phyloP scores from a whole-genome alignment of 2,888 invertebrate genomes.

The Dasypogon diadema region DNA sequence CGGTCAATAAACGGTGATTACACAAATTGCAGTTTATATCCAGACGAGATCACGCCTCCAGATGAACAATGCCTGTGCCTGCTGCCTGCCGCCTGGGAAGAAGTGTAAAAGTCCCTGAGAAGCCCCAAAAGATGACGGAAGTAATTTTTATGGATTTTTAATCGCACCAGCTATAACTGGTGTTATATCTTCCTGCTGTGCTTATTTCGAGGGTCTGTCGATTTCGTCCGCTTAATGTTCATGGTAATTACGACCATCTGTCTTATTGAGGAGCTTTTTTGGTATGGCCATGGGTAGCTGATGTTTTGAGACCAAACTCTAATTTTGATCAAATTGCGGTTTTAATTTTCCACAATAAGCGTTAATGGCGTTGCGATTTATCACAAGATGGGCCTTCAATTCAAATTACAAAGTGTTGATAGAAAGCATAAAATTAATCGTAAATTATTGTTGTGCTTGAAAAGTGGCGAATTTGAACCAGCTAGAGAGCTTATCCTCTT shows the following conservation, averaged over 20 bases:
- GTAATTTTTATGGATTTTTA: conserved; percentile 28
- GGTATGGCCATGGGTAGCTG: too few species aligned
- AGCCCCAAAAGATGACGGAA: conserved; percentile 7
- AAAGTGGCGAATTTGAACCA: too few species aligned
- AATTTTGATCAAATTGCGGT: conserved; percentile 20
- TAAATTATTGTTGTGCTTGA: too few species aligned
- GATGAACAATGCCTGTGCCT: too few species aligned
- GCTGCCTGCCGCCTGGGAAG: not conserved
- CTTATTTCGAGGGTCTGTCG: not conserved
- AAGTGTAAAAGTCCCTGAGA: not conserved
- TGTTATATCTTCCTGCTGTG: conserved; percentile 22
- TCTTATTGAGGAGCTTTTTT: conserved; percentile 2
- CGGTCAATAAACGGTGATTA: conserved; percentile 51
- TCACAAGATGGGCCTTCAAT: too few species aligned
- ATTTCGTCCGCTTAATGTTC: conserved; percentile 21
- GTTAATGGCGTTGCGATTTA: too few species aligned
- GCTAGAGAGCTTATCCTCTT: too few species aligned
- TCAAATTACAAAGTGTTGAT: too few species aligned
- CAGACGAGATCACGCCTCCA: conserved; percentile 20
- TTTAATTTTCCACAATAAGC: too few species aligned
- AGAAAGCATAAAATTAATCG: too few species aligned
- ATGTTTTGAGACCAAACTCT: conserved; percentile 17
- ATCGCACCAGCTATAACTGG: not conserved
- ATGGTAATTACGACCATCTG: conserved; percentile 35
- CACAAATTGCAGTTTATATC: conserved; percentile 25